Conservation (phyloP, 1,140 invertebrate species). For the Gonioctena quinquepunctata region DNA sequence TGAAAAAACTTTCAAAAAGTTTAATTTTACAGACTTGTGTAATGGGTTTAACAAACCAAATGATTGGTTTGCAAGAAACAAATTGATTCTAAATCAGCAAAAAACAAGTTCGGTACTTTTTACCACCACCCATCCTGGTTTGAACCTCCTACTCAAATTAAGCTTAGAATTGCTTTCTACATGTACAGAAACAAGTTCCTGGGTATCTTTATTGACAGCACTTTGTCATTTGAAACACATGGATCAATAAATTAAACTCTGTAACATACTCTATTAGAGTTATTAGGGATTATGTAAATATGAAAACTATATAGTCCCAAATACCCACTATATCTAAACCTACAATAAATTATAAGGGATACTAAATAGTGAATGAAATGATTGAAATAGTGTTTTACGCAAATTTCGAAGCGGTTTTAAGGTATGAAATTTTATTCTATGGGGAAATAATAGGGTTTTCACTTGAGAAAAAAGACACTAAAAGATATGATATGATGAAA, state of each 20-base stretch:
- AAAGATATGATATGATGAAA: not conserved
- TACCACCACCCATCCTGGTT: too few species aligned
- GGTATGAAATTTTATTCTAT: not conserved
- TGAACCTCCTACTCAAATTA: not conserved
- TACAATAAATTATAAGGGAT: too few species aligned
- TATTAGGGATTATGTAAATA: not conserved
- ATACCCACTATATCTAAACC: too few species aligned
- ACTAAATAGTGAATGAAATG: too few species aligned
- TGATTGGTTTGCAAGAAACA: not conserved
- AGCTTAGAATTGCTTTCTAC: not conserved
- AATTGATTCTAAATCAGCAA: not conserved
- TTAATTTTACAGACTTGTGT: too few species aligned
- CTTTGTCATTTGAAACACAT: not conserved
- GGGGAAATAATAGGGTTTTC: not conserved
- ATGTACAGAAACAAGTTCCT: not conserved
- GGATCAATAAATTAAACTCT: not conserved
- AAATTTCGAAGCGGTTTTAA: not conserved
- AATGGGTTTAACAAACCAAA: not conserved
- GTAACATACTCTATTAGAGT: not conserved
- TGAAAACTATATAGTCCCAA: too few species aligned
- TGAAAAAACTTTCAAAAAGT: too few species aligned
- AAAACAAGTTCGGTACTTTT: too few species aligned
- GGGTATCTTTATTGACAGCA: not conserved
- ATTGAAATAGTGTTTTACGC: not conserved
- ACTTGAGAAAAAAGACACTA: not conserved